Conservation (phyloP, 2,797 vertebrate genomes). For the Lagorchestes hirsutus region DNA sequence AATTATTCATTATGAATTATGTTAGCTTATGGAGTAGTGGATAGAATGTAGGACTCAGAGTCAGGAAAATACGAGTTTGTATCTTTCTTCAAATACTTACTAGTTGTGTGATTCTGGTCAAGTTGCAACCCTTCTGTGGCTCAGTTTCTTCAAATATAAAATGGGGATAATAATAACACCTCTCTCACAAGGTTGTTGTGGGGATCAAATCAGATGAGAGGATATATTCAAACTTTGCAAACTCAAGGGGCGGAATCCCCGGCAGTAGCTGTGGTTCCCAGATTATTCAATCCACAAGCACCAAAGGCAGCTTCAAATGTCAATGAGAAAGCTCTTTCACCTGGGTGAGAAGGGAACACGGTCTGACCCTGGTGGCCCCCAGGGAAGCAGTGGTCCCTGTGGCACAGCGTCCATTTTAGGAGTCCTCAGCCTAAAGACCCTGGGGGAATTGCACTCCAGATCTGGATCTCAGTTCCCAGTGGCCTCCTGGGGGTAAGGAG, state of each 20-base stretch:
- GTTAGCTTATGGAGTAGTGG: not conserved
- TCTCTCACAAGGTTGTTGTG: not conserved
- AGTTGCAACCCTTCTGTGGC: not conserved
- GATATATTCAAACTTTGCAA: not conserved
- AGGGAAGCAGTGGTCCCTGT: too few species aligned
- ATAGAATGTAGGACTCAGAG: not conserved
- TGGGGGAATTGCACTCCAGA: too few species aligned
- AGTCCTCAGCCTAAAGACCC: too few species aligned
- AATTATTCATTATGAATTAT: not conserved
- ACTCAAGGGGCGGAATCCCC: not conserved
- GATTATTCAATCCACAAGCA: too few species aligned
- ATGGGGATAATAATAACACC: not conserved
- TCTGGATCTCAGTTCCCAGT: too few species aligned
- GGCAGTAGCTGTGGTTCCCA: too few species aligned
- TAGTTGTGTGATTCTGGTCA: not conserved
- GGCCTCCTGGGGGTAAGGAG: too few species aligned
- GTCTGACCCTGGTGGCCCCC: too few species aligned
- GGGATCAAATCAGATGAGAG: not conserved
- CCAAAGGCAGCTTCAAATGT: too few species aligned
- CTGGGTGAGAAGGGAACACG: too few species aligned
- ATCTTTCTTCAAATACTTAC: not conserved
- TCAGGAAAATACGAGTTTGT: not conserved
- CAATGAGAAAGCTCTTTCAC: too few species aligned
- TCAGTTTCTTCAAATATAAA: not conserved
- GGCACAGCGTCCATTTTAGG: too few species aligned